Conservation (phyloP, 2,888 invertebrate species). For the Chaetoderma sp. region DNA sequence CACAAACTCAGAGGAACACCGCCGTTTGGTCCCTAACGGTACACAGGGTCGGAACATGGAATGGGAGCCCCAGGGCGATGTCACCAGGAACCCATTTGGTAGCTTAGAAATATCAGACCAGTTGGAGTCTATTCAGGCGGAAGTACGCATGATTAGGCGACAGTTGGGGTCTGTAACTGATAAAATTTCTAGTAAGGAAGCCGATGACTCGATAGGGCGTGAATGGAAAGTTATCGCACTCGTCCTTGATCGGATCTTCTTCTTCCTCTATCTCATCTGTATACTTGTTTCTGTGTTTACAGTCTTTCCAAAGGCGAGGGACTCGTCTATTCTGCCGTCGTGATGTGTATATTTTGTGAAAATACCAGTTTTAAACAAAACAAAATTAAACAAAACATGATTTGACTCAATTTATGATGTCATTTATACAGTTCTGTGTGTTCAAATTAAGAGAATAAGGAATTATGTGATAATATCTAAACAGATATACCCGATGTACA, state of each 20-base stretch:
- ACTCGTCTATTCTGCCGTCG: no score
- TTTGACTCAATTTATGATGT: no score
- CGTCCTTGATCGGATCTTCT: slow-evolving; percentile 66
- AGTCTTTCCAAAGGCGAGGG: slow-evolving; percentile 47
- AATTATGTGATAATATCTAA: no score
- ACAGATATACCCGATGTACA: no score
- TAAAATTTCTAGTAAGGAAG: slow-evolving; percentile 53
- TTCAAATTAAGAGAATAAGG: no score
- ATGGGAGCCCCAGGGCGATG: no score
- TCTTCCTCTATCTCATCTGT: slow-evolving; percentile 61
- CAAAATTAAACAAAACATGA: no score
- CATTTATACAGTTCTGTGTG: no score
- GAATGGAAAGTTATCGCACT: slow-evolving; percentile 67
- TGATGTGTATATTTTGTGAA: no score
- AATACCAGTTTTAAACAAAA: no score
- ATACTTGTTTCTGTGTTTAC: slow-evolving; percentile 62
- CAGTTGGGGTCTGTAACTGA: slow-evolving; percentile 51
- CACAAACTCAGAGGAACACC: slow-evolving; percentile 30
- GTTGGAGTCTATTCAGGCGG: slow-evolving; percentile 52
- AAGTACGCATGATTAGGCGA: slow-evolving; percentile 60
- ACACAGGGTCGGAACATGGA: background rate
- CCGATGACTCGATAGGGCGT: slow-evolving; percentile 52
- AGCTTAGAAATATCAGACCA: no score
- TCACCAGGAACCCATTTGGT: background rate
- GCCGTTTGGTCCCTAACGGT: background rate